A percentile compares a stretch with the other conserved stretches of the same genome.
These are phyloP conservation scores for Sicus ferrugineus DNA, from an alignment of 2,888 invertebrate species.

Conservation along the genomic window DNA sequence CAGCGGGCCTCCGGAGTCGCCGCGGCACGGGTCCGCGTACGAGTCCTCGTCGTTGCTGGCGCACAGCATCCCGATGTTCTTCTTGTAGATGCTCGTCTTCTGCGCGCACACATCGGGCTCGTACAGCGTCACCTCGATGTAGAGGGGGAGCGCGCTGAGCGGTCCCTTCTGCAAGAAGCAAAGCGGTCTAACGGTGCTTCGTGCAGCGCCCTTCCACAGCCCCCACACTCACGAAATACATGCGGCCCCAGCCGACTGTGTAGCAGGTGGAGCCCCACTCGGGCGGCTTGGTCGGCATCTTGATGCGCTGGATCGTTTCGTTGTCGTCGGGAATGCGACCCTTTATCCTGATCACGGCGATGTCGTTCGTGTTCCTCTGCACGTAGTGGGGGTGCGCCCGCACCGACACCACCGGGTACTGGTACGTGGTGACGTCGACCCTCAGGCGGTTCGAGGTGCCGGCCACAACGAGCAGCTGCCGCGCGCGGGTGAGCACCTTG, in stretches of 20 bases:
- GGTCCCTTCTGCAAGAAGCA: slow-evolving; percentile 42
- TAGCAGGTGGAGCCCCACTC: slow-evolving; percentile 37
- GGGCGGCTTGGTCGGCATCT: slow-evolving; percentile 28
- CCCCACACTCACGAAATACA: slow-evolving; percentile 41
- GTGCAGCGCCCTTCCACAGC: neutral
- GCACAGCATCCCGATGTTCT: slow-evolving; percentile 37
- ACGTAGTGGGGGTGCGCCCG: slow-evolving; percentile 42
- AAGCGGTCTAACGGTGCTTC: neutral
- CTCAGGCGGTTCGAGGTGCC: slow-evolving; percentile 39
- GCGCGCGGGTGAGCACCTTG: neutral
- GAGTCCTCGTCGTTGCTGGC: slow-evolving; percentile 22
- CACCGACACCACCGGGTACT: slow-evolving; percentile 37
- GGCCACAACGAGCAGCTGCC: slow-evolving; percentile 39
- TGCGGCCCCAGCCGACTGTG: slow-evolving; percentile 46
- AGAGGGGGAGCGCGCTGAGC: slow-evolving; percentile 19
- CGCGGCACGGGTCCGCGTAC: slow-evolving; percentile 43
- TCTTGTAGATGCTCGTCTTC: slow-evolving; percentile 12
- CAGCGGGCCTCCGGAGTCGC: slow-evolving; percentile 47
- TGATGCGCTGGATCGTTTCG: slow-evolving; percentile 34
- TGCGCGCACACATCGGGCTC: slow-evolving; percentile 28
- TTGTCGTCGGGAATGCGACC: slow-evolving; percentile 31
- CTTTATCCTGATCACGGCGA: slow-evolving; percentile 43
- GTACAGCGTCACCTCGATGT: slow-evolving; percentile 22
- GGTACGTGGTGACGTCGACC: slow-evolving; percentile 26
- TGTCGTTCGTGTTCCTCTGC: slow-evolving; percentile 41